Conservation (phyloP, 2,888 invertebrate species). For the Clusia tigrina region DNA sequence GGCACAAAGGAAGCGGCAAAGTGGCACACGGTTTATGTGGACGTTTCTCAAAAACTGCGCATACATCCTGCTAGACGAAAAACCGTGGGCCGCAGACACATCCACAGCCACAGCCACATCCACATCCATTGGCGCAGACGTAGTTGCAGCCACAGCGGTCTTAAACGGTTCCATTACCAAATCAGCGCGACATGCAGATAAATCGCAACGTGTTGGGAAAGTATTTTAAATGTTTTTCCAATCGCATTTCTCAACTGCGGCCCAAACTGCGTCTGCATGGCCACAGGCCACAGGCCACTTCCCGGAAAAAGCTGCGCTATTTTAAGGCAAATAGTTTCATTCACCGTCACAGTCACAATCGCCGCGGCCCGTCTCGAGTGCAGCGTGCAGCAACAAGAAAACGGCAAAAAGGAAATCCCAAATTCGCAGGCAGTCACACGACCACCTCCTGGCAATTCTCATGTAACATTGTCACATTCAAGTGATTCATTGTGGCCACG, state of each 20-base stretch:
- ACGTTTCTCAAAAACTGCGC: neutral
- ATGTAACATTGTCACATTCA: slow-evolving; percentile 6
- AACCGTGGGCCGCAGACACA: too few relatives aligned
- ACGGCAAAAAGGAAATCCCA: too few relatives aligned
- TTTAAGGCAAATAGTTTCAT: too few relatives aligned
- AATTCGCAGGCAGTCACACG: neutral
- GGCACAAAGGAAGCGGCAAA: neutral
- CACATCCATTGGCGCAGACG: too few relatives aligned
- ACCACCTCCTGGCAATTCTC: slow-evolving; percentile 6
- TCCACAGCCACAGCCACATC: too few relatives aligned
- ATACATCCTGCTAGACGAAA: neutral
- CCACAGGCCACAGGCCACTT: too few relatives aligned
- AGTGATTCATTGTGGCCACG: neutral
- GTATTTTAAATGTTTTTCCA: neutral
- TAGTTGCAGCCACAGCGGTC: neutral
- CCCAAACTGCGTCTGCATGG: too few relatives aligned
- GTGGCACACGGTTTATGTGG: neutral
- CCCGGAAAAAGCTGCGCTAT: too few relatives aligned
- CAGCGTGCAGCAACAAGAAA: too few relatives aligned
- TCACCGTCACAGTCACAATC: too few relatives aligned
- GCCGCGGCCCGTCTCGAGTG: too few relatives aligned
- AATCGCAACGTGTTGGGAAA: neutral
- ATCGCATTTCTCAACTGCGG: too few relatives aligned
- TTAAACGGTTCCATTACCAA: neutral
- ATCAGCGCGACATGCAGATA: neutral